phyloP scores from a whole-genome alignment of 2,113 vertebrate genomes.

The Ptilonorhynchus violaceus region DNA sequence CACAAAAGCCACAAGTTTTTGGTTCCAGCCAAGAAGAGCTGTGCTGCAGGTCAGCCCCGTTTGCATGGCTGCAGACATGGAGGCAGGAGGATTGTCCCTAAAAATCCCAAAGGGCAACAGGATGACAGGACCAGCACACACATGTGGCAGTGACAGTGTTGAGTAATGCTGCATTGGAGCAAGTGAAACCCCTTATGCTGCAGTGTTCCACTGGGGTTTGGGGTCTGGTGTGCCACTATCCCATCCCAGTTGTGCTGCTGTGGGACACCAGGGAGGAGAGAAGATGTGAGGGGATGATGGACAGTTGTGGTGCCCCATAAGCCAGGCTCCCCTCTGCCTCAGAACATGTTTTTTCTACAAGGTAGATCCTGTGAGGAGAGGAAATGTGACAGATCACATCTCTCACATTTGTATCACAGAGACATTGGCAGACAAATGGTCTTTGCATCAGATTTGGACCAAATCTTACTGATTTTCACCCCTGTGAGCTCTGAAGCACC shows the following conservation, averaged over 20 bases:
- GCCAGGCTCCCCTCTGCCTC: background rate
- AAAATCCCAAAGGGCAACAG: background rate
- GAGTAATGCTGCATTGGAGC: fast-evolving
- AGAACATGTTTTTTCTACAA: background rate
- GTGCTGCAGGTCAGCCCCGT: background rate
- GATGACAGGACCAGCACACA: background rate
- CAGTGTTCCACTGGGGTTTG: background rate
- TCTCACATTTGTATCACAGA: background rate
- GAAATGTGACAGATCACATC: background rate
- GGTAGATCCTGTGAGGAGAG: background rate
- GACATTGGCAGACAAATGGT: background rate
- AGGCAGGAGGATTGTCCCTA: background rate
- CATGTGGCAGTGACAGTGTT: fast-evolving
- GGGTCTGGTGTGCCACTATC: background rate
- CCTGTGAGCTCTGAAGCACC: background rate
- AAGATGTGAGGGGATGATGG: too few relatives aligned
- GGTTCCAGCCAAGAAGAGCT: background rate
- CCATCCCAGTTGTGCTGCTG: background rate
- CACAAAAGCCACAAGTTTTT: fast-evolving
- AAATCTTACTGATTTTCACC: background rate
- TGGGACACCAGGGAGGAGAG: background rate
- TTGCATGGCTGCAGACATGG: fast-evolving
- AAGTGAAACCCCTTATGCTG: background rate
- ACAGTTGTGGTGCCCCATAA: background rate
- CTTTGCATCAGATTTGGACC: background rate